Evolutionary conservation across 2,113 vertebrate genomes (phyloP).

Genomic region (Bettongia penicillata): DNA sequence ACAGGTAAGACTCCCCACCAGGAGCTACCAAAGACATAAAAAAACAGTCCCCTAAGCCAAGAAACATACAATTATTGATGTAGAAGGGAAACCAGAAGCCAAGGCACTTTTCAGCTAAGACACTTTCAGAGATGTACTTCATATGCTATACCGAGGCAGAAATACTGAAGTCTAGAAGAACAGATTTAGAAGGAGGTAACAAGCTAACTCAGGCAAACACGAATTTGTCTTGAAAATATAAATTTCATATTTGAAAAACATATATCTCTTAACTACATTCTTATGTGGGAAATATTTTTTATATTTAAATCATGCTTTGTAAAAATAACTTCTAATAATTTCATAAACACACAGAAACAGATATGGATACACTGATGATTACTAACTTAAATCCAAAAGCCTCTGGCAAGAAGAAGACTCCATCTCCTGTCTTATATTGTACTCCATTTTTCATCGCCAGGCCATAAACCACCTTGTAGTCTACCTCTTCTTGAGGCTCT

Average conservation of each 20-base stretch:
- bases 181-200: not conserved
- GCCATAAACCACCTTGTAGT: conserved; percentile 86
- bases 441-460: conserved; percentile 88
- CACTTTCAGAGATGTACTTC: not conserved
- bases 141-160: not conserved
- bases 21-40: not conserved
- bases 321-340: not conserved
- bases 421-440: conserved; percentile 90
- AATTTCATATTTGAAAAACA: not conserved
- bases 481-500: conserved; percentile 86
- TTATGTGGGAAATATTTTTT: not conserved
- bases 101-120: not conserved
- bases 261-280: not conserved
- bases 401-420: conserved; percentile 91
- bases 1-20: not conserved
- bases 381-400: conserved; percentile 92
- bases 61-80: not conserved
- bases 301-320: not conserved
- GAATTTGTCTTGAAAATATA: not conserved
- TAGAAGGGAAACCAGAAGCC: not conserved
- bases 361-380: not conserved
- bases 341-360: not conserved
- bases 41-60: not conserved
- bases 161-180: not conserved
- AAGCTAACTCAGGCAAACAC: not conserved